Percentiles rank a stretch among this genome's conserved stretches.
Conservation (phyloP, 2,113 vertebrate species). For the Cavia aperea region DNA sequence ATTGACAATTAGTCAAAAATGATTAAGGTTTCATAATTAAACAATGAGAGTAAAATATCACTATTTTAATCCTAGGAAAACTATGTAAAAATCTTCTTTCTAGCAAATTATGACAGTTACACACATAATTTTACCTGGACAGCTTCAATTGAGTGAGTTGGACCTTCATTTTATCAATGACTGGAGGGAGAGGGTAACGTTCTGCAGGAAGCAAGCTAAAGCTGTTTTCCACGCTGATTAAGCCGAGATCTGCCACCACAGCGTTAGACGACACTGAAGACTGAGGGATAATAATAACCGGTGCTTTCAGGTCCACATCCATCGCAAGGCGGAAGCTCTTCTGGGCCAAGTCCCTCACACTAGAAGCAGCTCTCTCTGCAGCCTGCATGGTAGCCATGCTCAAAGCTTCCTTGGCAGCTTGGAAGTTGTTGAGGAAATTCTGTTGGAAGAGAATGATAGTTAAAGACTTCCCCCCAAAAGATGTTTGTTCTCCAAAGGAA, state of each 20-base stretch:
- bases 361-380: constrained; percentile 88
- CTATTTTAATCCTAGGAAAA: background rate
- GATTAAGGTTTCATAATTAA: constrained; percentile 3
- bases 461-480: background rate
- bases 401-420: constrained; percentile 86
- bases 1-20: constrained; percentile 15
- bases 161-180: constrained; percentile 87
- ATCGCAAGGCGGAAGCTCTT: constrained; percentile 85
- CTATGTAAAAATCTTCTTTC: background rate
- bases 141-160: constrained; percentile 89
- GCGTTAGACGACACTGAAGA: constrained; percentile 81
- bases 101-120: background rate
- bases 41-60: background rate
- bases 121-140: constrained; percentile 80
- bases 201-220: constrained; percentile 79
- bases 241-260: constrained; percentile 83
- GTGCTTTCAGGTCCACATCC: constrained; percentile 86
- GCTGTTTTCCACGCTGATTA: constrained; percentile 83
- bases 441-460: constrained; percentile 59
- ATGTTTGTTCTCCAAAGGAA: background rate
- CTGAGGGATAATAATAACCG: constrained; percentile 85
- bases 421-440: constrained; percentile 93
- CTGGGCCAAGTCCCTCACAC: constrained; percentile 84
- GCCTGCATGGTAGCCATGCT: constrained; percentile 89
- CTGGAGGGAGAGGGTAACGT: constrained; percentile 80